Evolutionary conservation across 2,888 invertebrate genomes (phyloP), one percentile per base, ranked within the genome.

Genomic region (Polyommatus icarus): DNA sequence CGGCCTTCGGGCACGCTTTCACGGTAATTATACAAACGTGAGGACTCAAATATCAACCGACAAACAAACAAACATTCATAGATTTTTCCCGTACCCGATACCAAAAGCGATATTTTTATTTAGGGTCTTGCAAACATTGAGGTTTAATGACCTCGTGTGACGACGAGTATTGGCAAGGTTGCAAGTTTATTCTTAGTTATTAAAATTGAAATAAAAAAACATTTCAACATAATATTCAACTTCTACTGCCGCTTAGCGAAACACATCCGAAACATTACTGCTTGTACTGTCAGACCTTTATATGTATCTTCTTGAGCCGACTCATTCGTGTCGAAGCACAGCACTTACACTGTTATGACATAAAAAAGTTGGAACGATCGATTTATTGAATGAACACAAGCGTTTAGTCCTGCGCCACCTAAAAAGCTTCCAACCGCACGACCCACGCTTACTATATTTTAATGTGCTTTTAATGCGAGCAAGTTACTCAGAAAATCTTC

Each of bases 61-160:
- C 67, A 32, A 24, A 61, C 61, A 61, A 67, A 61, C 61, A 61
- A 67, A 29, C 67, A 29, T 67, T 67, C 18, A 67, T 18, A 67
- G 15, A 67, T 5, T 15, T 29, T 29, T 32, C 61, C 67, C 6
- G 24, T 67, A 12, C 12, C 24, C 12, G 10, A 29, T 67, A 32
- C 15, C 10, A 10, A 61, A 20, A 20, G 20, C 24, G 2, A 20
- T 24, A 20, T 67, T 32, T 29, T 29, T 29, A 24, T 61, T 24
- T 29, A 61, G 24, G 10, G 24, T 29, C 46, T 3, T 46, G 10
- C 3, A 3, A 46, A 46, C 10, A 46, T 46, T 46, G 46, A 46
- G 3, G 46, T 10, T 46, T 46, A 12, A 12, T 36, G 36, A 36
- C 36, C 36, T 36, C 36, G 36, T 40, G 10, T 10, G 46, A 3